Evolutionary conservation across 2,113 vertebrate species (phyloP).

Genomic region (Pheucticus melanocephalus): DNA sequence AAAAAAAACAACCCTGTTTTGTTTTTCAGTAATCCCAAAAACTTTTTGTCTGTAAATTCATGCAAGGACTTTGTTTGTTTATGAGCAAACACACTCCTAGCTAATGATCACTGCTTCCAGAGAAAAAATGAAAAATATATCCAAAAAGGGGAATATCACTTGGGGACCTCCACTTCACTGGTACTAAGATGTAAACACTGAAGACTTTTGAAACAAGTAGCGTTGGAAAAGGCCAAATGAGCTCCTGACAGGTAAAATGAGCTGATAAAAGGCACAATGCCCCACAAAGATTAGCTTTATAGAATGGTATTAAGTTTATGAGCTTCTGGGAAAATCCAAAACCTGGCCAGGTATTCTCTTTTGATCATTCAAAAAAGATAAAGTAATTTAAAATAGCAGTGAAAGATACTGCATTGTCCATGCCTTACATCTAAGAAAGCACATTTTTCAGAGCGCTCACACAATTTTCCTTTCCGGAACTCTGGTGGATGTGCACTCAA

Average conservation of each 20-base stretch:
- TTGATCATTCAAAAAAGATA: neutral
- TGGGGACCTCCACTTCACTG: neutral
- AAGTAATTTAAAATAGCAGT: neutral
- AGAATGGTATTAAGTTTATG: neutral
- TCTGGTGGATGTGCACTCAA: neutral
- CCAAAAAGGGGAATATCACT: neutral
- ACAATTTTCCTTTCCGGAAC: neutral
- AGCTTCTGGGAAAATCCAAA: neutral
- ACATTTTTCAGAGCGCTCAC: neutral
- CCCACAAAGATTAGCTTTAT: neutral
- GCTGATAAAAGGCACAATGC: neutral
- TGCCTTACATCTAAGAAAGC: neutral
- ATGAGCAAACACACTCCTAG: neutral
- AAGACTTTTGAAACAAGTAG: neutral
- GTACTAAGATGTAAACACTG: neutral
- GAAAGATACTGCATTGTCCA: neutral
- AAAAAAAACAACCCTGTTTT: accelerated
- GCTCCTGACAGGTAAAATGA: neutral
- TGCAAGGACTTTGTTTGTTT: neutral
- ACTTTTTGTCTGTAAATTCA: neutral
- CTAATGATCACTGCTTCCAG: neutral
- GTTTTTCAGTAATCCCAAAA: neutral
- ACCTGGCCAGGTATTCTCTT: neutral
- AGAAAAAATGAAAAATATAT: neutral
- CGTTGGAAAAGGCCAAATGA: neutral